A percentile compares a stretch with the other conserved stretches of the same genome.
phyloP scores from a whole-genome alignment of 2,797 vertebrate species.

The Hippopotamyrus pictus region DNA sequence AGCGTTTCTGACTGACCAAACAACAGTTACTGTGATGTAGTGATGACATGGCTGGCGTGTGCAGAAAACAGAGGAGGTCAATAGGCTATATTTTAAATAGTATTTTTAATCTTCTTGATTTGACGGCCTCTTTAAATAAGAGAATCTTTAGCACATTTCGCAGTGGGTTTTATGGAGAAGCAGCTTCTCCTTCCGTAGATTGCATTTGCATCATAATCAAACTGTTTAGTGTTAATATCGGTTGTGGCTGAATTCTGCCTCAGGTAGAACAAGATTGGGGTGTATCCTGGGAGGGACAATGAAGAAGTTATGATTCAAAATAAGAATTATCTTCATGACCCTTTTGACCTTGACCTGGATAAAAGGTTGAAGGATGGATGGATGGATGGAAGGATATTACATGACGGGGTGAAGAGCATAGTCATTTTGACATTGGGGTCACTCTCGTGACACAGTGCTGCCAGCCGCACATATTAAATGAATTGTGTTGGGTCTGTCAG shows the following conservation, averaged over 20 bases:
- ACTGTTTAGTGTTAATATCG: background rate
- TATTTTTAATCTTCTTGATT: background rate
- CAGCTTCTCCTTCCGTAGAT: background rate
- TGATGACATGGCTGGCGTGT: background rate
- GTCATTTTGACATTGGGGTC: background rate
- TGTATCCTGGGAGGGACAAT: background rate
- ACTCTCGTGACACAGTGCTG: background rate
- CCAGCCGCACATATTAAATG: background rate
- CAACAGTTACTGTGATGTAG: background rate
- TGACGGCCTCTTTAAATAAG: background rate
- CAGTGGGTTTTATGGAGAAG: background rate
- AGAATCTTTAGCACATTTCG: background rate
- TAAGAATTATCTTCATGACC: background rate
- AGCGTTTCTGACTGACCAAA: background rate
- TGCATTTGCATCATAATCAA: background rate
- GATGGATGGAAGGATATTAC: background rate
- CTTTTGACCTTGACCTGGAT: background rate
- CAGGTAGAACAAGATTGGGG: background rate
- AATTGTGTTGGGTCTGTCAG: background rate
- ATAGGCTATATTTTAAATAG: background rate
- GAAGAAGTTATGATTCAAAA: background rate
- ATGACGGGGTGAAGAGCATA: background rate
- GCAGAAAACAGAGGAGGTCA: background rate
- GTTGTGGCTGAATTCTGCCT: background rate
- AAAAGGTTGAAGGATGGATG: background rate